Evolutionary conservation across 2,797 vertebrate genomes (phyloP).

Genomic region (Notolepis coatsorum): DNA sequence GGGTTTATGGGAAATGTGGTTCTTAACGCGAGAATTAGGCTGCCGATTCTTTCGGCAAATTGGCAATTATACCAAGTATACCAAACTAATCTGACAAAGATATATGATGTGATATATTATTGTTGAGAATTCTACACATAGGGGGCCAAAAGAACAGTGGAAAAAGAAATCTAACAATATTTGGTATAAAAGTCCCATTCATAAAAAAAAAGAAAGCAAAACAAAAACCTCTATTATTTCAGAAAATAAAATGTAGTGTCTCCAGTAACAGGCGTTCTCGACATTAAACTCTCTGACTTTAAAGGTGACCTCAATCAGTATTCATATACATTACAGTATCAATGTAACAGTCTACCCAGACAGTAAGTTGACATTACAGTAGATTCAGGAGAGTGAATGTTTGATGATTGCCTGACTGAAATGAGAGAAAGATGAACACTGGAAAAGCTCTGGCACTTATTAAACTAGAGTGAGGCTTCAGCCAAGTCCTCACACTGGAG

Average conservation of each 20-base stretch:
- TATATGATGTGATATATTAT: too few species aligned
- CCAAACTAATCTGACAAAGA: too few species aligned
- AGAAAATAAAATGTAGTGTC: slow-evolving; percentile 12
- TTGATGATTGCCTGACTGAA: slow-evolving; percentile 12
- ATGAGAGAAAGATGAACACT: background rate
- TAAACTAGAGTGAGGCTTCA: slow-evolving; percentile 12
- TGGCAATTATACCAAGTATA: too few species aligned
- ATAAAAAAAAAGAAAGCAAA: slow-evolving; percentile 17
- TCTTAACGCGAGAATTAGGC: too few species aligned
- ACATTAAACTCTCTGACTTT: background rate
- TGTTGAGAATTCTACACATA: too few species aligned
- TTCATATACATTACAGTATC: slow-evolving; percentile 4
- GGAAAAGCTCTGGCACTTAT: slow-evolving; percentile 34
- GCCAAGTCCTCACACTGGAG: too few species aligned
- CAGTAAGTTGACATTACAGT: slow-evolving; percentile 7
- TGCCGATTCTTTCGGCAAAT: too few species aligned
- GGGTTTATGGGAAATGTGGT: too few species aligned
- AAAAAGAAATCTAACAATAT: slow-evolving; percentile 26
- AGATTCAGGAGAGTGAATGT: background rate
- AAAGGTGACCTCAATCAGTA: slow-evolving; percentile 11
- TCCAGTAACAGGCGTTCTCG: slow-evolving; percentile 14
- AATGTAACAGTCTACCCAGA: too few species aligned
- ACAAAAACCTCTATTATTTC: background rate
- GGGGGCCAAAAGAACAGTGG: slow-evolving; percentile 23
- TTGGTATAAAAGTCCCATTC: slow-evolving; percentile 40